A percentile compares a stretch with the other conserved stretches of the same genome.
Evolutionary conservation across 1,140 invertebrate species (phyloP).

Genomic region (Orchestia grillus): DNA sequence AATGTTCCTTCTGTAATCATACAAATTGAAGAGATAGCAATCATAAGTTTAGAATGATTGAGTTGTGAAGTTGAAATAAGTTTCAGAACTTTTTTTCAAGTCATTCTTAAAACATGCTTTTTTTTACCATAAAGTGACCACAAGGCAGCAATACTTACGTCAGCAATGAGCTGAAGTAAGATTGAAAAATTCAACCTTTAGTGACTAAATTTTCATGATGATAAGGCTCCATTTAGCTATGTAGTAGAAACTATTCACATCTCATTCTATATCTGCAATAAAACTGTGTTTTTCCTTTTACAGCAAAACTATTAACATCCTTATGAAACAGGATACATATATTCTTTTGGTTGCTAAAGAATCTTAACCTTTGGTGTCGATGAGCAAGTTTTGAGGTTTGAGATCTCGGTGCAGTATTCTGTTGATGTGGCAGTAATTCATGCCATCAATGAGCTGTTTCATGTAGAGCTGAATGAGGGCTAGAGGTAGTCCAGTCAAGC

Average conservation of each 20-base stretch:
- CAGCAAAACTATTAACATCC: too few relatives aligned
- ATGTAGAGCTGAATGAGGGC: constrained; percentile 72
- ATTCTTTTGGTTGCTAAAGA: too few relatives aligned
- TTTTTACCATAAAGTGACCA: background rate
- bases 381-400: constrained; percentile 92
- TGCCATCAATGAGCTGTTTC: constrained; percentile 89
- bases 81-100: background rate
- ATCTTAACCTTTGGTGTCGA: constrained; percentile 77
- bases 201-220: too few relatives aligned
- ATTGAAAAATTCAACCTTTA: too few relatives aligned
- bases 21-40: background rate
- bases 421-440: constrained; percentile 92
- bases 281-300: too few relatives aligned
- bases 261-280: too few relatives aligned
- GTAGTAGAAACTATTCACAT: too few relatives aligned
- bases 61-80: background rate
- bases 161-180: too few relatives aligned
- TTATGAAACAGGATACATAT: too few relatives aligned
- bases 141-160: background rate
- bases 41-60: too few relatives aligned
- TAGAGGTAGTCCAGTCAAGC: constrained; percentile 57
- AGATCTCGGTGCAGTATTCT: constrained; percentile 90
- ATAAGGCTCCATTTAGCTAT: too few relatives aligned
- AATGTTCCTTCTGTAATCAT: background rate
- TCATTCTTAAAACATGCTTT: background rate